Evolutionary conservation across 2,888 invertebrate species (phyloP), one percentile per base, ranked within the genome.

Genomic region (Troides helena): DNA sequence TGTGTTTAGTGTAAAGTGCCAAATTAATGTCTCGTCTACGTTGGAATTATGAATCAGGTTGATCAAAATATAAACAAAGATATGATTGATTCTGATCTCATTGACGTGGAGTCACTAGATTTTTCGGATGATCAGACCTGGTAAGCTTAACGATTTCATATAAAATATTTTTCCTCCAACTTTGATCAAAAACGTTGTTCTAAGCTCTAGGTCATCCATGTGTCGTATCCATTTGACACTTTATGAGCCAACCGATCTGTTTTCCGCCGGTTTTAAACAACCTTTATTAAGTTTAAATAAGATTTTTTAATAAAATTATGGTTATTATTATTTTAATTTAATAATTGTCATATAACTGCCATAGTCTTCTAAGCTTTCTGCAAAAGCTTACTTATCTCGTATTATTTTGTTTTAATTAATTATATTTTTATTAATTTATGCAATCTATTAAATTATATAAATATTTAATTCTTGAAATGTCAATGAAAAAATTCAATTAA

Each of bases 81-180:
- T 91, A 91, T 92, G 92, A 84, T 86, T 83, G 91, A 91, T 86
- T 86, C 83, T 83, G 93, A 93, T 82, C 87, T 94, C 78, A 94
- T 94, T 80, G 93, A 94, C 88, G 88, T 94, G 82, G 90, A 91
- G 81, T 86, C 92, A 77, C 85, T 94, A 77, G 90, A 93, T 85
- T 93, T 92, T 84, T 87, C 88, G 73, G 91, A 94, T 85, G 90
- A 94, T 81, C 94, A 94, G 87, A 94, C 93, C 75, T 95, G 94
- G 94, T 95, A 81, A 89, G 93, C 82, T 73, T 70, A 23, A 71
- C 62, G 18, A n/a, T 30, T 56, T 39, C 36, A n/a, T 58, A n/a
- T 59, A 25, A 30, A 43, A 18, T 62, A 43, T 12, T 1, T 23
- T 65, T 65, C 39, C 23, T 57, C 25, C 36, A 14, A 43, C 50